Evolutionary conservation across 2,797 vertebrate genomes (phyloP).

Genomic region (Rhinogobio ventralis): DNA sequence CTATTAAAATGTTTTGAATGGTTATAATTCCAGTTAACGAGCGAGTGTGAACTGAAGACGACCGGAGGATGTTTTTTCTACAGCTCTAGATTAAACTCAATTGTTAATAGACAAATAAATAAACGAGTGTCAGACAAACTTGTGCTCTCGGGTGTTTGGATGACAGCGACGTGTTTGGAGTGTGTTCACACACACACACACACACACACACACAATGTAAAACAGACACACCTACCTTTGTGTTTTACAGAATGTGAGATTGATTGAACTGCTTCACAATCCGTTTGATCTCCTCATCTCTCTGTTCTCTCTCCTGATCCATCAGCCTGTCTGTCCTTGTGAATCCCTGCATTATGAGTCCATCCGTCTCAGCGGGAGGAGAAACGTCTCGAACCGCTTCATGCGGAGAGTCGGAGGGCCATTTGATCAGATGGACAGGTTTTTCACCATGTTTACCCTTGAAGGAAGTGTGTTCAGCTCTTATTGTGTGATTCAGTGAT

Average conservation of each 20-base stretch:
- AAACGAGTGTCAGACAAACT: neutral
- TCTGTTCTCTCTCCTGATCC: neutral
- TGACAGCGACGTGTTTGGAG: neutral
- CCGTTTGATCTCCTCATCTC: constrained; percentile 3
- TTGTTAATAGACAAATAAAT: constrained; percentile 19
- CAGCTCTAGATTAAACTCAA: constrained; percentile 16
- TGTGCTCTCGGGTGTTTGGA: neutral
- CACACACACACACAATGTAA: neutral
- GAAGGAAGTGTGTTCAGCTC: constrained; percentile 18
- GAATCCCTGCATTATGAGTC: constrained; percentile 12
- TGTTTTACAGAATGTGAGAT: neutral
- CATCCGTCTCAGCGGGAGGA: constrained; percentile 17
- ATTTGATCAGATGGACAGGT: constrained; percentile 10
- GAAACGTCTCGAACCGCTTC: neutral
- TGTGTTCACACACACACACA: neutral
- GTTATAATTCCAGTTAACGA: no score
- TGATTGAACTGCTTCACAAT: constrained; percentile 10
- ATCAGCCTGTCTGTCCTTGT: constrained; percentile 20
- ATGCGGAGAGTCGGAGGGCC: neutral
- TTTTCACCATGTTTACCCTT: neutral
- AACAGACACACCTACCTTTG: neutral
- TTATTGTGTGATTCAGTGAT: no score
- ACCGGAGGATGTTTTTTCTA: no score
- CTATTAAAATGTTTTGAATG: no score
- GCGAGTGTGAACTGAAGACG: neutral